These are phyloP conservation scores for Byasa hedistus DNA, from an alignment of 2,888 invertebrate genomes.

Conservation along the genomic window DNA sequence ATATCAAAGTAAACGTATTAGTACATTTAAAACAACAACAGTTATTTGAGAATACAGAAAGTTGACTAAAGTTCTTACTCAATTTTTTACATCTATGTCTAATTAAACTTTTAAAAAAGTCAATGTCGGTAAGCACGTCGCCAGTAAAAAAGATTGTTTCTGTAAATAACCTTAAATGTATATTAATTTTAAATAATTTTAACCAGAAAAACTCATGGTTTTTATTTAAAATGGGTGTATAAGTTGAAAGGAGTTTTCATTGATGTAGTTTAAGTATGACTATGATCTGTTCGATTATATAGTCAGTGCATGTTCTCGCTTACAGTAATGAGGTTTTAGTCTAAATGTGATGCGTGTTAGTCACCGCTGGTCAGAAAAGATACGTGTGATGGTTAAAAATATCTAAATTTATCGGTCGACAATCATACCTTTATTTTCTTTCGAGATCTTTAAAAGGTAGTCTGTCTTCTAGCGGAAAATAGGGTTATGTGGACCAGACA, in stretches of 20 bases:
- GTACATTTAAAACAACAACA: no score
- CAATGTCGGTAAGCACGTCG: background rate
- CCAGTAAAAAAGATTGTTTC: no score
- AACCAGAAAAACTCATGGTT: background rate
- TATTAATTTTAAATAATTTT: background rate
- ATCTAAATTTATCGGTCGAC: no score
- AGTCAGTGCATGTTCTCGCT: constrained; percentile 12
- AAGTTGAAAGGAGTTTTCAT: no score
- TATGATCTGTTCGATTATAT: background rate
- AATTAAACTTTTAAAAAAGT: background rate
- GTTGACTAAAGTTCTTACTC: no score
- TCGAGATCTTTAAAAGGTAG: no score
- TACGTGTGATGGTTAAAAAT: background rate
- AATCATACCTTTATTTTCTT: no score
- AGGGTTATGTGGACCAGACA: no score
- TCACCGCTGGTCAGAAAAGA: background rate
- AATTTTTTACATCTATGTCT: no score
- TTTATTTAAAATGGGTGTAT: background rate
- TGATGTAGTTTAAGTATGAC: constrained; percentile 1
- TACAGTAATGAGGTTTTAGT: constrained; percentile 10
- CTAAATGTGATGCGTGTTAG: constrained; percentile 14
- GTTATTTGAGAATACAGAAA: no score
- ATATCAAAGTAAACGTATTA: no score
- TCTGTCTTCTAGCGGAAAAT: no score
- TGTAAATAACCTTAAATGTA: background rate